These are phyloP conservation scores for Azorinus chamasolen DNA, from an alignment of 2,888 invertebrate species.

Conservation along the genomic window DNA sequence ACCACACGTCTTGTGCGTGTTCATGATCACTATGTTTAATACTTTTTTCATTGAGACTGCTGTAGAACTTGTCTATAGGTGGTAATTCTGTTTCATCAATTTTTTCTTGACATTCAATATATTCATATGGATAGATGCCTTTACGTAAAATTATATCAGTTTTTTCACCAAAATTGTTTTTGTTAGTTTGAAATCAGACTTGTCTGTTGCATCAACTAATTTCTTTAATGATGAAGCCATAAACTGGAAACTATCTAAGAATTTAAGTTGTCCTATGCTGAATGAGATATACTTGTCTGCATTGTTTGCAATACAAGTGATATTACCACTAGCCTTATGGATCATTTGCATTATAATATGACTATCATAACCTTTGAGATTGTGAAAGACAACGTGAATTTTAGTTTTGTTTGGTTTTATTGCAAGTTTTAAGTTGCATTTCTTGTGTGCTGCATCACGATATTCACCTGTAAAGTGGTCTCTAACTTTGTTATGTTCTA, in stretches of 20 bases:
- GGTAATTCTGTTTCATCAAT: too few relatives aligned
- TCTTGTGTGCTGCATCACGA: too few relatives aligned
- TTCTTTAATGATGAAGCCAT: too few relatives aligned
- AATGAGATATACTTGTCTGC: too few relatives aligned
- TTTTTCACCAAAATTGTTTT: conserved; percentile 14
- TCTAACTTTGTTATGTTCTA: conserved; percentile 22
- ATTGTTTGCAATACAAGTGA: too few relatives aligned
- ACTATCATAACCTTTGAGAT: too few relatives aligned
- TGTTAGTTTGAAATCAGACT: conserved; percentile 27
- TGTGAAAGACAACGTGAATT: conserved; percentile 40
- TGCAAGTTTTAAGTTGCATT: too few relatives aligned
- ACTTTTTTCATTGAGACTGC: too few relatives aligned
- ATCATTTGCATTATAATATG: too few relatives aligned
- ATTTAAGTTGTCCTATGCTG: conserved; percentile 36
- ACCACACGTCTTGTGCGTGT: conserved; percentile 62
- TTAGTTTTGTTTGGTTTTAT: conserved; percentile 32
- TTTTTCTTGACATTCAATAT: conserved; percentile 17
- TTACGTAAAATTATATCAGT: not conserved
- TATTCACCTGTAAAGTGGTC: conserved; percentile 38
- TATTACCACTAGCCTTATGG: too few relatives aligned
- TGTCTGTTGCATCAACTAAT: conserved; percentile 31
- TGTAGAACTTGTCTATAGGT: too few relatives aligned
- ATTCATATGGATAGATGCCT: conserved; percentile 44
- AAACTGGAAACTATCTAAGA: conserved; percentile 39
- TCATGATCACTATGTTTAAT: conserved; percentile 64